Evolutionary conservation across 2,113 vertebrate genomes (phyloP).

Genomic region (Himantopus leucocephalus): DNA sequence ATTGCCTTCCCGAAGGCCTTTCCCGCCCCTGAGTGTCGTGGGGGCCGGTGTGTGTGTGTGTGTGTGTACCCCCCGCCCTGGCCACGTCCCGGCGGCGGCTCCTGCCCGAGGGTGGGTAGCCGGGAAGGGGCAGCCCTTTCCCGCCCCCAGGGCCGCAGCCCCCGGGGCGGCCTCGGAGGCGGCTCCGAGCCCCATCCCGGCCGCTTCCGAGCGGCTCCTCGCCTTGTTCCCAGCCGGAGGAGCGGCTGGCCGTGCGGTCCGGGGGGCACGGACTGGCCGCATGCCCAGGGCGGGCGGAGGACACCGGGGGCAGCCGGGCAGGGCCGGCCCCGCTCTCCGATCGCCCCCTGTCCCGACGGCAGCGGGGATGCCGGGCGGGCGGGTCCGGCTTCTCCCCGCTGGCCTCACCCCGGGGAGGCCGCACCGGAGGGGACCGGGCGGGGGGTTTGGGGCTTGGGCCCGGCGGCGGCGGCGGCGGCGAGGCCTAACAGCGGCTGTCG

Average conservation of each 20-base stretch:
- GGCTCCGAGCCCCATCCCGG: background rate
- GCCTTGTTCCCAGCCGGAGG: no score
- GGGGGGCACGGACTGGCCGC: background rate
- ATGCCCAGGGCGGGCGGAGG: no score
- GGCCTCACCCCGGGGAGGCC: background rate
- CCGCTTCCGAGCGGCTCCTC: background rate
- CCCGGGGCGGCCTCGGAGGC: no score
- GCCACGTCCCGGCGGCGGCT: background rate
- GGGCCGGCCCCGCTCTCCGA: no score
- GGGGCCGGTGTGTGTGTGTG: no score
- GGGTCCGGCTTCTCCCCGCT: no score
- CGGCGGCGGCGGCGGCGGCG: background rate
- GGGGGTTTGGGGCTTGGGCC: background rate
- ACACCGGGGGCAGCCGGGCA: no score
- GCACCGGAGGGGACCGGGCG: background rate
- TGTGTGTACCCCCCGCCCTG: no score
- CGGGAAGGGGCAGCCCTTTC: no score
- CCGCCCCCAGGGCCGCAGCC: background rate
- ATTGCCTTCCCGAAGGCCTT: background rate
- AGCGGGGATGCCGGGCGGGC: background rate
- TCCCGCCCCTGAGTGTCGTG: background rate
- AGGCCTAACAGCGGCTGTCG: background rate
- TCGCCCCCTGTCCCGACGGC: rapidly evolving
- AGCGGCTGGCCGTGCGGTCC: no score
- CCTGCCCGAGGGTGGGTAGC: background rate